Conservation (phyloP, 2,888 invertebrate genomes). For the Xanthia icteritia region DNA sequence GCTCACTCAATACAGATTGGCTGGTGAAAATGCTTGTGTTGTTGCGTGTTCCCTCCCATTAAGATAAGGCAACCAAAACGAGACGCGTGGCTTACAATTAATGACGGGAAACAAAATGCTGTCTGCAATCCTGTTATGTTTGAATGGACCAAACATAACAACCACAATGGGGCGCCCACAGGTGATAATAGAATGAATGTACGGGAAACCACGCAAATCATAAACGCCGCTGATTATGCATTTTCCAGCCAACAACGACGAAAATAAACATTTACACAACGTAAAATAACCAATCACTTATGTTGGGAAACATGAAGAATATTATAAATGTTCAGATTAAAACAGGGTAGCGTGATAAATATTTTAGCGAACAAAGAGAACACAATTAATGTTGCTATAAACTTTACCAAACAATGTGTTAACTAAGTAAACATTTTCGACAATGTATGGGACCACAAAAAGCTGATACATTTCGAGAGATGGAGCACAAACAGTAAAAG, state of each 20-base stretch:
- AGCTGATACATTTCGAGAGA: slow-evolving; percentile 31
- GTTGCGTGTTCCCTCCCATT: slow-evolving; percentile 81
- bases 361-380: slow-evolving; percentile 51
- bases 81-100: slow-evolving; percentile 81
- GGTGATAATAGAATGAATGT: slow-evolving; percentile 65
- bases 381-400: slow-evolving; percentile 59
- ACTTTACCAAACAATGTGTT: slow-evolving; percentile 50
- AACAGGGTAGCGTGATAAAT: slow-evolving; percentile 43
- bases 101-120: slow-evolving; percentile 81
- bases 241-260: slow-evolving; percentile 38
- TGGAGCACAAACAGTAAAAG: slow-evolving; percentile 17
- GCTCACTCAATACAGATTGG: slow-evolving; percentile 72
- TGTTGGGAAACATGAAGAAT: slow-evolving; percentile 43
- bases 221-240: slow-evolving; percentile 59
- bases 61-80: slow-evolving; percentile 82
- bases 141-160: slow-evolving; percentile 70
- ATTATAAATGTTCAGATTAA: slow-evolving; percentile 34
- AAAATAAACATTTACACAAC: slow-evolving; percentile 46
- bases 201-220: slow-evolving; percentile 60
- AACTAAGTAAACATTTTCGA: slow-evolving; percentile 44
- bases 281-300: slow-evolving; percentile 54
- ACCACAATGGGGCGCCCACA: slow-evolving; percentile 56
- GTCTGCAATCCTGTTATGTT: slow-evolving; percentile 76
- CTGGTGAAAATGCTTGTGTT: slow-evolving; percentile 71
- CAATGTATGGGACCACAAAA: slow-evolving; percentile 49